These are phyloP conservation scores for Microtus richardsoni DNA, from an alignment of 2,113 vertebrate genomes.

Conservation along the genomic window DNA sequence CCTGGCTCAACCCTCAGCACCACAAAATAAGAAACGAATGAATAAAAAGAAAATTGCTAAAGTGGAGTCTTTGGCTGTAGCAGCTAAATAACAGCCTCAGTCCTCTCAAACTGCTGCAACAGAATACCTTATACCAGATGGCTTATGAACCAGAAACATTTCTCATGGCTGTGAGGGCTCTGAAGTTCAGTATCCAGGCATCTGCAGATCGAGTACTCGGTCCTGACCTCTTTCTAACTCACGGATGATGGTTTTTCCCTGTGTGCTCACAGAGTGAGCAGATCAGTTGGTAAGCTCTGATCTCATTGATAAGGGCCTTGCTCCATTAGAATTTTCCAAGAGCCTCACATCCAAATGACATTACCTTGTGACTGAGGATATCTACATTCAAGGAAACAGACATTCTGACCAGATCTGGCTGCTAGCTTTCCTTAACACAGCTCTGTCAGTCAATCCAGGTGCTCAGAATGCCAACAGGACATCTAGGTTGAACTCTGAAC, in stretches of 20 bases:
- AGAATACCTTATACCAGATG: background rate
- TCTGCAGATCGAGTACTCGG: background rate
- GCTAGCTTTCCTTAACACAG: background rate
- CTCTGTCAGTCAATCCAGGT: background rate
- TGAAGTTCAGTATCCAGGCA: background rate
- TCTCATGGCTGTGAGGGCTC: background rate
- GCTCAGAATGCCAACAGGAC: background rate
- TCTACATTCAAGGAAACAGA: background rate
- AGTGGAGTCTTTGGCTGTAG: background rate
- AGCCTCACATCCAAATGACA: background rate
- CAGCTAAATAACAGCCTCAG: too few species aligned
- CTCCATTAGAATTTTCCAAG: background rate
- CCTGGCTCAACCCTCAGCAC: background rate
- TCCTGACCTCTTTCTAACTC: background rate
- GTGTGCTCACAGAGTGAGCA: background rate
- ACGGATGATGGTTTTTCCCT: background rate
- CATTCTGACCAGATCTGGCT: background rate
- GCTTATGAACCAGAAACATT: background rate
- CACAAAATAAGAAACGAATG: background rate
- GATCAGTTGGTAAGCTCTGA: background rate
- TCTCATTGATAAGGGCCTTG: background rate
- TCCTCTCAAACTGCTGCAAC: background rate
- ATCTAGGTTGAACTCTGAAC: background rate
- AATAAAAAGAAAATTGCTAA: background rate
- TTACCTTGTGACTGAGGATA: background rate